A percentile compares a stretch with the other conserved stretches of the same genome.
Evolutionary conservation across 2,888 invertebrate species (phyloP).

Genomic region (Drosophila anomelani): DNA sequence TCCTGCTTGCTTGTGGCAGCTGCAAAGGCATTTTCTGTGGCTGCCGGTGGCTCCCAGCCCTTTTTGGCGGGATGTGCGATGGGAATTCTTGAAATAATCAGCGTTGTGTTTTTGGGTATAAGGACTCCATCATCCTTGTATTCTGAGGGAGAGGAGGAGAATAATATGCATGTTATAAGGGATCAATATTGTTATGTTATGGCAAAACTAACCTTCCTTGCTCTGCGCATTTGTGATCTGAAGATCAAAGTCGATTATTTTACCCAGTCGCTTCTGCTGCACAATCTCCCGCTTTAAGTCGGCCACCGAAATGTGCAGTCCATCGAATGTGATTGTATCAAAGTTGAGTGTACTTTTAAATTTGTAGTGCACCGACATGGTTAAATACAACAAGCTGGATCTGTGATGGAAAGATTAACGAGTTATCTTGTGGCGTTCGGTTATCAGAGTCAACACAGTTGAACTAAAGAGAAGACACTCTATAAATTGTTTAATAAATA

Average conservation of each 20-base stretch:
- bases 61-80: conserved; percentile 91
- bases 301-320: conserved; percentile 96
- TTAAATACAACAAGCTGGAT: conserved; percentile 12
- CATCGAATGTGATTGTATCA: conserved; percentile 98
- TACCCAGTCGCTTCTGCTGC: conserved; percentile 97
- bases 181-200: not conserved
- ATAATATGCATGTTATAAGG: not conserved
- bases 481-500: conserved; percentile 23
- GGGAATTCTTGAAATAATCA: conserved; percentile 97
- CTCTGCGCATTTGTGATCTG: conserved; percentile 98
- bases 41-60: conserved; percentile 87
- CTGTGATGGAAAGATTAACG: conserved; percentile 14
- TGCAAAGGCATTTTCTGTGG: conserved; percentile 81
- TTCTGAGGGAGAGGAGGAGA: conserved; percentile 86
- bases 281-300: conserved; percentile 98
- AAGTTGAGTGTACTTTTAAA: conserved; percentile 98
- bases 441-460: conserved; percentile 20
- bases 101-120: conserved; percentile 98
- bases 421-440: conserved; percentile 7
- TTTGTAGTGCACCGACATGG: conserved; percentile 98
- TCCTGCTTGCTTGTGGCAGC: conserved; percentile 82
- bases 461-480: not conserved
- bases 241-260: conserved; percentile 97
- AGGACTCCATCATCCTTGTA: conserved; percentile 95
- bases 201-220: conserved; percentile 91